Base-by-base conservation (phyloP, 1,140 invertebrate genomes). In the Drosophila kikkawai region DNA sequence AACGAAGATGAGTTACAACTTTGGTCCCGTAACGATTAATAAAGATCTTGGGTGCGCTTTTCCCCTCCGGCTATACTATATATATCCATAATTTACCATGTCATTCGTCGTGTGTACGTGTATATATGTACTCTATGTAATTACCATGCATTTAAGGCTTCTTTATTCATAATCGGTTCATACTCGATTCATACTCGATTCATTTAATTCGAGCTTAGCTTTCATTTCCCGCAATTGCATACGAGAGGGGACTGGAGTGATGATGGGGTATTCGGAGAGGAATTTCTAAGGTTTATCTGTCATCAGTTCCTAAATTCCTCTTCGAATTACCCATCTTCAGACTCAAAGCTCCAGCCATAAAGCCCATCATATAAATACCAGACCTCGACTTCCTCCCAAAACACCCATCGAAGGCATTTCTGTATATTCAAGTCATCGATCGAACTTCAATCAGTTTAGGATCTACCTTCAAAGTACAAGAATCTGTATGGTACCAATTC, bases 111-210 rank as follows among this genome's bases (percentile, higher is more conserved):
- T 78, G 75, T 78, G 75, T 78, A 78, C 75, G 77, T 88, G 83
- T 87, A 85, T 90, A 91, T 90, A 91, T 90, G 85, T 90, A 90
- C 71, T 85, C 61, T 86, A 81, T 90, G 79, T 90, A 86, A 91
- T 85, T 91, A 90, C 53, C 64, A 69, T 78, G 64, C 41, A 77
- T 74, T 53, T 63, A 71, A 73, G 73, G 82, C 79, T 81, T 85
- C 65, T 64, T 44, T 42, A 68, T 66, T 44, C 50, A 73, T 55
- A 59, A 32, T 58, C 57, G 41, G 65, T 66, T 44, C 50, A 73
- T 50, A 59, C 36, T 58, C 57, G 41, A 64, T 19, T 47, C 48
- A 50, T 9, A 48, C 48, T 60, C 53, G 39, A 37, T 19, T 58
- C 51, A 67, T 66, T 66, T 47, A 41, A 11, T 58, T 53, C 50